These are phyloP conservation scores for Cydia splendana DNA, from an alignment of 1,140 invertebrate species.

Conservation along the genomic window DNA sequence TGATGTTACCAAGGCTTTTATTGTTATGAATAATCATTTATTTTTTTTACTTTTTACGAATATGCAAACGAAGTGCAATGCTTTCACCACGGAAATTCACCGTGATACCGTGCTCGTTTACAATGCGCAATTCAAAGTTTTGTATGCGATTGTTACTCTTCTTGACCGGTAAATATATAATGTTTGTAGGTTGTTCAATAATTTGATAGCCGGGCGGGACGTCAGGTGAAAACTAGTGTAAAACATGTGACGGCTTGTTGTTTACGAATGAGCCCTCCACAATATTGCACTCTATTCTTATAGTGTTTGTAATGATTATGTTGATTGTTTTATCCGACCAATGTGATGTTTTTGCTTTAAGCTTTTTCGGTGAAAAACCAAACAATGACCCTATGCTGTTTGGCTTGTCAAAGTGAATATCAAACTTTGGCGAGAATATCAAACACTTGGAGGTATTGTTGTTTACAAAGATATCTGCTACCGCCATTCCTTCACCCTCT, in stretches of 20 bases:
- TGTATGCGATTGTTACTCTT: not conserved
- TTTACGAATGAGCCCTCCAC: constrained; percentile 19
- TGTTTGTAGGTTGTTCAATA: not conserved
- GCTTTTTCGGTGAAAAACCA: not conserved
- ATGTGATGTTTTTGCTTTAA: not conserved
- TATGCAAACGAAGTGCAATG: too few relatives aligned
- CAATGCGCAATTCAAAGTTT: too few relatives aligned
- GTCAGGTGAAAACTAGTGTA: not conserved
- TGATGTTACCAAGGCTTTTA: not conserved
- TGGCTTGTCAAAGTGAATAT: not conserved
- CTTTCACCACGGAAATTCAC: too few relatives aligned
- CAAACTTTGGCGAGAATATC: not conserved
- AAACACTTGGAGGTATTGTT: not conserved
- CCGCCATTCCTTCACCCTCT: too few relatives aligned
- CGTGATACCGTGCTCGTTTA: too few relatives aligned
- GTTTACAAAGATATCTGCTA: not conserved
- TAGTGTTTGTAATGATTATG: constrained; percentile 1
- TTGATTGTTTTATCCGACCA: constrained; percentile 1
- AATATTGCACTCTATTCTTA: constrained; percentile 29
- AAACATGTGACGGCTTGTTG: not conserved
- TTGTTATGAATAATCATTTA: too few relatives aligned
- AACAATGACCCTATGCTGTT: not conserved
- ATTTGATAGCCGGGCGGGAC: not conserved
- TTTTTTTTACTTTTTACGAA: too few relatives aligned
- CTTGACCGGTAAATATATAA: not conserved